Evolutionary conservation across 2,888 invertebrate species (phyloP), one percentile per base, ranked within the genome.

Genomic region (Azorinus chamasolen): DNA sequence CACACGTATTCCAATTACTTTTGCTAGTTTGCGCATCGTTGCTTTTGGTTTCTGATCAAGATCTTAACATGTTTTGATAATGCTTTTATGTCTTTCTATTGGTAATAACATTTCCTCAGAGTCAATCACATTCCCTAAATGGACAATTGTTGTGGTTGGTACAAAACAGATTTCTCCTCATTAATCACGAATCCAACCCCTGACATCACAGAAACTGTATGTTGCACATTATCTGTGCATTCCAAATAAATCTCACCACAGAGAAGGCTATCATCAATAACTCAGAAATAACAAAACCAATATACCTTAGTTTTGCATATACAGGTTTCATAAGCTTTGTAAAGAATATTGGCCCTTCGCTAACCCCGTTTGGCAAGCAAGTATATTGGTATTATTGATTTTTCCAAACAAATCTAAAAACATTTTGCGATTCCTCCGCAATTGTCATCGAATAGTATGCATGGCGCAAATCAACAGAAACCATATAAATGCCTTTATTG

Each of bases 311-410:
- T 32, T 25, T 54, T 54, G 54, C 27, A 37, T 54, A 54, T 32
- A 54, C n/a, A 5, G 76, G 72, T 20, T 69, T 76, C 27, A 80
- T 16, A 5, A 79, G 10, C 39, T 80, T 80, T 18, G 76, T 80
- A 43, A 75, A 76, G 1, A 64, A 4, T n/a, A 57, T 32, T 4
- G 72, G 80, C 14, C 64, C 68, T 20, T 53, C 62, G 16, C 51
- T 22, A 2, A 72, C 27, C 1, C 72, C 75, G 68, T 72, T 72
- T 45, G 76, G 59, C 10, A 80, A 27, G 25, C 68, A 66, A 14
- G 61, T 72, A 25, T 51, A 79, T 39, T 79, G 68, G 55, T 51
- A 80, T 2, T 54, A 53, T 1, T 53, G 41, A 12, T 37, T 57
- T 12, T 61, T 24, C 72, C 75, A 76, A 24, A 16, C 18, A 45